These are phyloP conservation scores for Peromyscus aztecus DNA, from an alignment of 2,797 vertebrate genomes.

Conservation along the genomic window DNA sequence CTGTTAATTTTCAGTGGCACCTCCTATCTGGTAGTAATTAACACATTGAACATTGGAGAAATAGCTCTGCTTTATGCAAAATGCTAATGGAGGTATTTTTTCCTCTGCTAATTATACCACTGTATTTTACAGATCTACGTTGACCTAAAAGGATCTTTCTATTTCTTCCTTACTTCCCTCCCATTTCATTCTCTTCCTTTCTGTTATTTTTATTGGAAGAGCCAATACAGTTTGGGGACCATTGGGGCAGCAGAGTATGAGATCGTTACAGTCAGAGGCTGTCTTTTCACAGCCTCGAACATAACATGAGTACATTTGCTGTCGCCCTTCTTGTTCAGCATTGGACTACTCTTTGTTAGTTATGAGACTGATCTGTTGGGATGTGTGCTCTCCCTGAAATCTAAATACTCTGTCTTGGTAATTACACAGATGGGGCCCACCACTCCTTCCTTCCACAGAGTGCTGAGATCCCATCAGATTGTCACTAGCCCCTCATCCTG, in stretches of 20 bases:
- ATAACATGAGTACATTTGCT: slow-evolving; percentile 62
- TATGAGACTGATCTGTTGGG: slow-evolving; percentile 67
- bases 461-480: slow-evolving; percentile 66
- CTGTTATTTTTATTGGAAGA: not conserved
- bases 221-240: not conserved
- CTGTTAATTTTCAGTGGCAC: slow-evolving; percentile 90
- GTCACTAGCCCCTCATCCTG: slow-evolving; percentile 71
- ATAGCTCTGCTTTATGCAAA: slow-evolving; percentile 84
- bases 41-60: slow-evolving; percentile 87
- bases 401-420: slow-evolving; percentile 78
- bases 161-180: not conserved
- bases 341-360: slow-evolving; percentile 71
- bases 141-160: slow-evolving; percentile 78
- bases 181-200: no score
- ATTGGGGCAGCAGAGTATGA: slow-evolving; percentile 38
- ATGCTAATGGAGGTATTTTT: slow-evolving; percentile 87
- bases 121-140: slow-evolving; percentile 76
- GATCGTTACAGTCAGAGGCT: slow-evolving; percentile 36
- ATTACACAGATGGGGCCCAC: slow-evolving; percentile 83
- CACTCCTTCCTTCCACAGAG: slow-evolving; percentile 80
- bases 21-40: slow-evolving; percentile 91
- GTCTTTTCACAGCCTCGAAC: not conserved
- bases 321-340: not conserved
- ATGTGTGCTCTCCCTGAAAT: slow-evolving; percentile 64
- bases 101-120: slow-evolving; percentile 84